Evolutionary conservation across 2,888 invertebrate species (phyloP), one percentile per base, ranked within the genome.

Genomic region (Rhagophthalmus giganteus): DNA sequence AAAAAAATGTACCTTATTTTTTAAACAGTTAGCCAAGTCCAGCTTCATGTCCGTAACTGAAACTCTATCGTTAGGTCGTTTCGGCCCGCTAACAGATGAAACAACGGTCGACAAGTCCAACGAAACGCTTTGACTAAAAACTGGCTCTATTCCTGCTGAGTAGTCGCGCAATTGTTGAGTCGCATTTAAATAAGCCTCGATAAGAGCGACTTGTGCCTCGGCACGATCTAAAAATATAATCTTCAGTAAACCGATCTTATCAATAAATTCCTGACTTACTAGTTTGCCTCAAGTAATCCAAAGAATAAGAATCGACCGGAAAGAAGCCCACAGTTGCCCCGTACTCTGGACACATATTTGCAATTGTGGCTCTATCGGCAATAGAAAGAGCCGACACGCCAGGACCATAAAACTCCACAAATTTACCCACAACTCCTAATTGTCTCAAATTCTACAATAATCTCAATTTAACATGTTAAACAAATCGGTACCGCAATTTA

Each of bases 341-440:
- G 72, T 97, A 98, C 74, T 94, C 94, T 0, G 98, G 98, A 69
- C 95, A 96, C 98, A 99, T 98, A 78, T 99, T 99, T 59, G 95
- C 91, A 42, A 99, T 94, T 0, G 98, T 99, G 0, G 98, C 96
- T 31, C 98, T 79, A 78, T 99, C 98, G 0, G 98, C 97, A 54
- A 99, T 94, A 44, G 94, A 94, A 2, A 99, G 76, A 45, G 89
- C 87, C 0, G 84, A 75, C 2, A 97, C 94, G 1, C 98, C 98
- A 0, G 94, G 88, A 0, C 98, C 98, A 75, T 90, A 99, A 78
- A 99, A 99, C 77, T 99, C 98, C 2, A 99, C 98, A 77, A 99
- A 98, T 70, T 98, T 97, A 2, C 96, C 96, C 40, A 98, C 98
- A 4, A 98, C 98, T 26, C 98, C 98, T 34, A 96, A 73, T 63